Percentiles rank a stretch among this genome's conserved stretches.
Conservation (phyloP, 2,797 vertebrate species). For the Alauda arvensis region DNA sequence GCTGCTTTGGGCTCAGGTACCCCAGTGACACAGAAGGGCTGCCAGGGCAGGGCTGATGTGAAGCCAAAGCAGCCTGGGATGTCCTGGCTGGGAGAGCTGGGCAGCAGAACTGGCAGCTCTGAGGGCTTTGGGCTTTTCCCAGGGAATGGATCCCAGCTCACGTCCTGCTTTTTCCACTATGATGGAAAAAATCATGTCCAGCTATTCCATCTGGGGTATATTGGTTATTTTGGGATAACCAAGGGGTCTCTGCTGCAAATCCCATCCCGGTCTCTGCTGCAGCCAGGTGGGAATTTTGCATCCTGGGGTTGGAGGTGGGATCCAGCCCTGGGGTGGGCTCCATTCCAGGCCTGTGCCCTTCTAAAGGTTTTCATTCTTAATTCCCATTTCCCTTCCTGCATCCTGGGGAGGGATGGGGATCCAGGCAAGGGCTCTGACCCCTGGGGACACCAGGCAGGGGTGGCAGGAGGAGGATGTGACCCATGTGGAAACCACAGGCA, state of each 20-base stretch:
- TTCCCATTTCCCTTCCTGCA: neutral
- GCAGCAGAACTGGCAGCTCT: neutral
- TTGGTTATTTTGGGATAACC: too few species aligned
- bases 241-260: accelerated
- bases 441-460: neutral
- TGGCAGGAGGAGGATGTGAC: neutral
- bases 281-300: neutral
- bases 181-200: neutral
- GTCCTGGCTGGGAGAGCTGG: neutral
- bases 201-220: neutral
- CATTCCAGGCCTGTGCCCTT: neutral
- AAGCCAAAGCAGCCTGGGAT: neutral
- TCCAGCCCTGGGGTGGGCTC: neutral
- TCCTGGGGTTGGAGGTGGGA: neutral
- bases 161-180: neutral
- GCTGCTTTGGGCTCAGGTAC: neutral
- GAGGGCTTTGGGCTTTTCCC: neutral
- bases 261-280: neutral
- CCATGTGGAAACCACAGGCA: neutral
- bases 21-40: accelerated
- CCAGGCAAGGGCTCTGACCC: neutral
- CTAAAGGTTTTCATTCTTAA: neutral
- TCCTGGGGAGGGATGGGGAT: too few species aligned
- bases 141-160: neutral
- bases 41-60: neutral